Conservation (phyloP, 2,888 invertebrate genomes). For the Erebia palarica region DNA sequence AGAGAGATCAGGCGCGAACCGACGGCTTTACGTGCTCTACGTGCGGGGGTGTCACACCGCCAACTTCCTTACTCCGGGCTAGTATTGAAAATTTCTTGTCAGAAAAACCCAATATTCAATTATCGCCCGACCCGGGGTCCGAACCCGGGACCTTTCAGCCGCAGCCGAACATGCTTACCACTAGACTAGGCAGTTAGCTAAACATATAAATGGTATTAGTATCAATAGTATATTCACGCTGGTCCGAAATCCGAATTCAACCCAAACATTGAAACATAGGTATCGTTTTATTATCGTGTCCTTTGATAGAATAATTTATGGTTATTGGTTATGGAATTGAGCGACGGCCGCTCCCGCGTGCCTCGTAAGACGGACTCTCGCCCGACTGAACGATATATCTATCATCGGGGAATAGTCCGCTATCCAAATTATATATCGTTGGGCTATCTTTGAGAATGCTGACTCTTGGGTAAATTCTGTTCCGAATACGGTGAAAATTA, state of each 20-base stretch:
- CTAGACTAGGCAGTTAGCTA: no score
- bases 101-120: no score
- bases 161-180: no score
- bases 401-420: constrained; percentile 67
- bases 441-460: constrained; percentile 35
- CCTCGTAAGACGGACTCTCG: constrained; percentile 78
- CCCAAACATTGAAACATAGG: constrained; percentile 29
- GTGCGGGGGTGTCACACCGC: no score
- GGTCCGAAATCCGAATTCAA: constrained; percentile 26
- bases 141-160: no score
- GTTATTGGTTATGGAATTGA: constrained; percentile 81
- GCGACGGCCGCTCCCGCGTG: constrained; percentile 73
- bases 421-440: constrained; percentile 66
- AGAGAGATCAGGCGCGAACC: no score
- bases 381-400: constrained; percentile 77
- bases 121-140: no score
- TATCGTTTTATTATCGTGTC: constrained; percentile 39
- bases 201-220: background rate
- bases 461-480: constrained; percentile 23
- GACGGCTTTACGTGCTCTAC: no score
- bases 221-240: background rate
- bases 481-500: constrained; percentile 25
- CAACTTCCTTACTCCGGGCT: no score
- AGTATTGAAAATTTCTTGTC: no score
- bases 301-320: constrained; percentile 67